These are phyloP conservation scores for Vulpes vulpes DNA, from an alignment of 2,113 vertebrate genomes.

Conservation along the genomic window DNA sequence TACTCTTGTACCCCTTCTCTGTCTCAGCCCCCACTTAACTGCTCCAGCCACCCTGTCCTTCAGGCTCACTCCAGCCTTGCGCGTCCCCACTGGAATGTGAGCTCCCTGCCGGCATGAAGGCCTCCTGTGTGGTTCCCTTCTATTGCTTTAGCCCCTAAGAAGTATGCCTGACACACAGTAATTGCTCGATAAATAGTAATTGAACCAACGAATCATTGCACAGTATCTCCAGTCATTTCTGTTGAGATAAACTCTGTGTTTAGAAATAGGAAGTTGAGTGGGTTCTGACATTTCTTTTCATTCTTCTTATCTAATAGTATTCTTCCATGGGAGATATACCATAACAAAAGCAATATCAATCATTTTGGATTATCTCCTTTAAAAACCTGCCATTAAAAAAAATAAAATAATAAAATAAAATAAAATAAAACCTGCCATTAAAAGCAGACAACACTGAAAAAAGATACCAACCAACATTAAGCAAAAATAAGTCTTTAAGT, in stretches of 20 bases:
- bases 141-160: neutral
- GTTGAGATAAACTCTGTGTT: neutral
- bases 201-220: neutral
- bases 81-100: neutral
- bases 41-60: neutral
- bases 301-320: neutral
- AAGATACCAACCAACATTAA: neutral
- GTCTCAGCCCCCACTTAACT: neutral
- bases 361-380: neutral
- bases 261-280: neutral
- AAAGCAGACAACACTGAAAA: slow-evolving; percentile 8
- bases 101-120: neutral
- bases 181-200: neutral
- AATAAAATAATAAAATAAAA: too few species aligned
- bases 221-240: neutral
- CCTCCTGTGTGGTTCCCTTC: neutral
- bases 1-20: neutral
- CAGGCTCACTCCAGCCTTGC: neutral
- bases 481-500: slow-evolving; percentile 3
- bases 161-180: neutral
- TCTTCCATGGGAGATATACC: neutral
- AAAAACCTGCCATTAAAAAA: neutral
- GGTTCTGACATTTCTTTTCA: slow-evolving; percentile 24
- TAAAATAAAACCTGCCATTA: neutral
- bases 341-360: neutral